Evolutionary conservation across 2,888 invertebrate species (phyloP), one percentile per base, ranked within the genome.

Genomic region (Plagiodera versicolora): DNA sequence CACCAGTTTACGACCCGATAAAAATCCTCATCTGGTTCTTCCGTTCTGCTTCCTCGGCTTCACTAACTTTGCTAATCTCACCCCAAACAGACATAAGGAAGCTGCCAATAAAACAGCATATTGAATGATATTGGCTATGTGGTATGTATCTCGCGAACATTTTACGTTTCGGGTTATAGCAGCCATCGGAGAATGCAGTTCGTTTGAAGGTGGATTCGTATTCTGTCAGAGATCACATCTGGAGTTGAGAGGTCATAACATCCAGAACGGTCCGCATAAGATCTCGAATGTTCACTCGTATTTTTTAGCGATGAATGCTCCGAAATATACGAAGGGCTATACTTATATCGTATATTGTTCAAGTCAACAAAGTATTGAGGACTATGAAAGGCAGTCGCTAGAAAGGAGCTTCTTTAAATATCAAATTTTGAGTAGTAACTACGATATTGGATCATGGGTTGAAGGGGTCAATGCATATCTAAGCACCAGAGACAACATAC

Each of bases 41-140:
- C 14, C 46, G 10, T 20, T 3, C n/a, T 46, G 5, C 20, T 18
- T 39, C 14, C 14, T 14, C 11, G 11, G 32, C 39, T 39, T 1
- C 39, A 39, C 14, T 39, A 39, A n/a, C 8, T 39, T 39, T 14
- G 14, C n/a, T 39, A 39, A 39, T 39, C 4, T 39, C n/a, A 14
- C 53, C 28, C 44, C 16, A 53, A 45, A 39, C 18, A 53, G 24
- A 44, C 30, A 53, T 30, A 28, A 16, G 17, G 24, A 20, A 10
- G 39, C 53, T 44, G 44, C 45, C 28, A 20, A 53, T 53, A 53
- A 53, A 53, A 53, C 53, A 53, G 53, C 53, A 53, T 53, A 53
- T 53, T 44, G 24, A 17, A 53, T 53, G 44, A 53, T 53, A 53
- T 53, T 53, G 53, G 44, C 44, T 44, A 14, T 53, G 44, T 53